phyloP scores from a whole-genome alignment of 1,140 invertebrate genomes.

The Drosophila kanapiae region DNA sequence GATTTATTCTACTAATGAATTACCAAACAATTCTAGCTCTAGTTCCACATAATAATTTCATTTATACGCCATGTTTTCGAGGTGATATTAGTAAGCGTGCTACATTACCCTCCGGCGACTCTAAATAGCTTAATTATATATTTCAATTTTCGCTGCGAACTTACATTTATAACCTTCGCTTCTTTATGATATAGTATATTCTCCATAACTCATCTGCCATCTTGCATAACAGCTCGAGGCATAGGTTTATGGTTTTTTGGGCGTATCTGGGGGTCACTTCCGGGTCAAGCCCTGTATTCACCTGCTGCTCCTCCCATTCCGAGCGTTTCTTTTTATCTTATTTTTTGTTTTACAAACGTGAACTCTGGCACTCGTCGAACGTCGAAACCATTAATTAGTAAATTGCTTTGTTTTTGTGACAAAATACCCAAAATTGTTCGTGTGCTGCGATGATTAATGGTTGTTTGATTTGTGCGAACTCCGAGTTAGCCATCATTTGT shows the following conservation, averaged over 20 bases:
- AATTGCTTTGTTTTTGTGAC: slow-evolving; percentile 79
- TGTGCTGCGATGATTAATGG: slow-evolving; percentile 64
- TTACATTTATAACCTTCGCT: slow-evolving; percentile 11
- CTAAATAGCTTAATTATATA: slow-evolving; percentile 27
- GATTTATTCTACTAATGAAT: neutral
- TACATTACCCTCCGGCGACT: neutral
- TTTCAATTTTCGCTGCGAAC: neutral
- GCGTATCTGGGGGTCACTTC: slow-evolving; percentile 43
- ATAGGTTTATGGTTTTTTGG: slow-evolving; percentile 13
- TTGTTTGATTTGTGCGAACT: slow-evolving; percentile 65
- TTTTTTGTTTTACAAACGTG: slow-evolving; percentile 1
- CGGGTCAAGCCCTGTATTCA: slow-evolving; percentile 34
- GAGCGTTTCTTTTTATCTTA: slow-evolving; percentile 21
- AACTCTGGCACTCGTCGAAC: slow-evolving; percentile 46
- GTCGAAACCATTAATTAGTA: slow-evolving; percentile 60
- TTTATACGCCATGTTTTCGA: neutral
- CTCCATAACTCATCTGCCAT: slow-evolving; percentile 7
- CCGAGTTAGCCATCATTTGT: slow-evolving; percentile 74
- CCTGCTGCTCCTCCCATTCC: slow-evolving; percentile 27
- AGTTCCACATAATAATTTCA: neutral
- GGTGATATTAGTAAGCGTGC: slow-evolving; percentile 2
- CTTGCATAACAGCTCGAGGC: neutral
- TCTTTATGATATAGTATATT: slow-evolving; percentile 10
- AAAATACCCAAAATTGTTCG: slow-evolving; percentile 57
- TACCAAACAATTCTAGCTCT: neutral